Evolutionary conservation across 1,140 invertebrate genomes (phyloP).

Genomic region (Papilio aristodemus): DNA sequence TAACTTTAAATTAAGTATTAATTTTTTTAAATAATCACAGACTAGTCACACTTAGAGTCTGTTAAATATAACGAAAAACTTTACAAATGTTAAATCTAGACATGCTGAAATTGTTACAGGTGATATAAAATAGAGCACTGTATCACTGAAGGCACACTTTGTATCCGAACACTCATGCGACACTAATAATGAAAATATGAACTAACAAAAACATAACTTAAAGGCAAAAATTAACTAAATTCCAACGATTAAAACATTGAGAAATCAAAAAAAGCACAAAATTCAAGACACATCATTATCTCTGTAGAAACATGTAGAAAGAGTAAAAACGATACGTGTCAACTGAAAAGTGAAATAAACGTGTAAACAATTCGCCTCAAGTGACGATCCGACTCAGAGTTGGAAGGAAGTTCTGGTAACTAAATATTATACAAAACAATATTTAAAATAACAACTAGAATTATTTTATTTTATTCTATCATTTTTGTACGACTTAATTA

Average conservation of each 20-base stretch:
- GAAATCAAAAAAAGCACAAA: not conserved
- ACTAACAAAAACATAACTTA: constrained; percentile 2
- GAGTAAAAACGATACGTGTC: too few relatives aligned
- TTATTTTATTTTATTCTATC: too few relatives aligned
- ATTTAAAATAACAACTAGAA: too few relatives aligned
- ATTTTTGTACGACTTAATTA: too few relatives aligned
- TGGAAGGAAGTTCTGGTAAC: too few relatives aligned
- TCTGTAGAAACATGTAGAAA: too few relatives aligned
- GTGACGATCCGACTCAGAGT: too few relatives aligned
- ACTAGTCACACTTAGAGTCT: not conserved
- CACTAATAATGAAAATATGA: not conserved
- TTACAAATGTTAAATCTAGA: constrained; percentile 22
- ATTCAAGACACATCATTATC: too few relatives aligned
- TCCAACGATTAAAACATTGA: not conserved
- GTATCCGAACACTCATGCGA: constrained; percentile 21
- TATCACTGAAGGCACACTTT: constrained; percentile 13
- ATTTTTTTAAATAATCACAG: not conserved
- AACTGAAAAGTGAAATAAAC: too few relatives aligned
- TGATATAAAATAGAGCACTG: not conserved
- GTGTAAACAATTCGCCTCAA: too few relatives aligned
- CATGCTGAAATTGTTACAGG: constrained; percentile 22
- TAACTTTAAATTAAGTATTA: too few relatives aligned
- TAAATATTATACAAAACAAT: too few relatives aligned
- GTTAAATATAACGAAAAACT: not conserved
- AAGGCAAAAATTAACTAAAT: constrained; percentile 5